Evolutionary conservation across 2,113 vertebrate species (phyloP).

Genomic region (Oenanthe oenanthe): DNA sequence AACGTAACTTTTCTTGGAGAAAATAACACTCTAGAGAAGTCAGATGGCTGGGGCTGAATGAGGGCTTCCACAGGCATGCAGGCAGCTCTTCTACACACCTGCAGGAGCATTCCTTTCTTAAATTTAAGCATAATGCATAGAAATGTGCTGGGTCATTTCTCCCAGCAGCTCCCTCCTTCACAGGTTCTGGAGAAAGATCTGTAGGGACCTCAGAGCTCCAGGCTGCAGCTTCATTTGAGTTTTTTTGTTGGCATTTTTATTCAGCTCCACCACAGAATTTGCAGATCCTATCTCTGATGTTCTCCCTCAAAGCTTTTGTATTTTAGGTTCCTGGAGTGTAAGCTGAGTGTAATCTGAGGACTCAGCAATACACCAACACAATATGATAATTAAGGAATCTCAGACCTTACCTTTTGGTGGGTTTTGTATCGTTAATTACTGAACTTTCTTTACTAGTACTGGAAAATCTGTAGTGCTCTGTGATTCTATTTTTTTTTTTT

Average conservation of each 20-base stretch:
- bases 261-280: not conserved
- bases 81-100: not conserved
- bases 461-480: not conserved
- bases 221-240: not conserved
- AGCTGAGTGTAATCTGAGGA: not conserved
- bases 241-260: not conserved
- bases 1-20: fast-evolving
- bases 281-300: not conserved
- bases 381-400: not conserved
- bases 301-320: not conserved
- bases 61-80: not conserved
- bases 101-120: not conserved
- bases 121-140: not conserved
- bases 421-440: not conserved
- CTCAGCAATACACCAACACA: not conserved
- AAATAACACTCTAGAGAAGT: not conserved
- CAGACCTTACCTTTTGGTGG: not conserved
- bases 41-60: not conserved
- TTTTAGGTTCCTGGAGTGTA: not conserved
- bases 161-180: not conserved
- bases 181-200: not conserved
- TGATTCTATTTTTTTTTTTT: not conserved
- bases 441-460: not conserved
- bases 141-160: not conserved
- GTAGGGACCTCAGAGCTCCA: fast-evolving